A percentile compares a stretch with the other conserved stretches of the same genome.
Evolutionary conservation across 2,888 invertebrate species (phyloP).

Genomic region (Hyppa rectilinea): DNA sequence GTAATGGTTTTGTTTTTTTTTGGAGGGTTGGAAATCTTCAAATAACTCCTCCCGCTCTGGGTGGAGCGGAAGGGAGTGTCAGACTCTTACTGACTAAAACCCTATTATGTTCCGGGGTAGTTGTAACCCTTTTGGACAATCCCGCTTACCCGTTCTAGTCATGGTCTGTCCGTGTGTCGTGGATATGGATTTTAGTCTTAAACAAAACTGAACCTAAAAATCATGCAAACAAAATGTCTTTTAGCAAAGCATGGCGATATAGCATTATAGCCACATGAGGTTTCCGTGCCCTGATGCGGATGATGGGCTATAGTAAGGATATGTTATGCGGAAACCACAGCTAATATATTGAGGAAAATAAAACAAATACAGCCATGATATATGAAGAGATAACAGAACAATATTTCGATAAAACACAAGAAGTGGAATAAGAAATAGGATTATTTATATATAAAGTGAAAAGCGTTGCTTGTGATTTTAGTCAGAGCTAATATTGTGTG

Average conservation of each 20-base stretch:
- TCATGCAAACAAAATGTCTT: background rate
- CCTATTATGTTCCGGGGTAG: too few relatives aligned
- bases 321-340: conserved; percentile 25
- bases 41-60: too few relatives aligned
- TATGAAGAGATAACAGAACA: conserved; percentile 17
- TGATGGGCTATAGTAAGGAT: conserved; percentile 19
- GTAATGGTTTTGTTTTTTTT: too few relatives aligned
- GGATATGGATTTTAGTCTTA: background rate
- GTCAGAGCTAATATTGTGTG: background rate
- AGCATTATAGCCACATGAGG: background rate
- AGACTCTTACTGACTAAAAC: too few relatives aligned
- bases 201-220: background rate
- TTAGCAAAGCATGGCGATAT: background rate
- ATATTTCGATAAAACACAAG: conserved; percentile 4
- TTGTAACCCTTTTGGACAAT: too few relatives aligned
- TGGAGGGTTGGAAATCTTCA: too few relatives aligned
- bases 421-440: conserved; percentile 1
- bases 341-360: conserved; percentile 52
- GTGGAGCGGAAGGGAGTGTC: too few relatives aligned
- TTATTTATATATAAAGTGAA: background rate
- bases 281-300: background rate
- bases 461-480: background rate
- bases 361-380: conserved; percentile 22
- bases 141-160: too few relatives aligned
- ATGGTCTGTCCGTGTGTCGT: too few relatives aligned